phyloP scores from a whole-genome alignment of 2,888 invertebrate genomes.

The Rapana venosa region DNA sequence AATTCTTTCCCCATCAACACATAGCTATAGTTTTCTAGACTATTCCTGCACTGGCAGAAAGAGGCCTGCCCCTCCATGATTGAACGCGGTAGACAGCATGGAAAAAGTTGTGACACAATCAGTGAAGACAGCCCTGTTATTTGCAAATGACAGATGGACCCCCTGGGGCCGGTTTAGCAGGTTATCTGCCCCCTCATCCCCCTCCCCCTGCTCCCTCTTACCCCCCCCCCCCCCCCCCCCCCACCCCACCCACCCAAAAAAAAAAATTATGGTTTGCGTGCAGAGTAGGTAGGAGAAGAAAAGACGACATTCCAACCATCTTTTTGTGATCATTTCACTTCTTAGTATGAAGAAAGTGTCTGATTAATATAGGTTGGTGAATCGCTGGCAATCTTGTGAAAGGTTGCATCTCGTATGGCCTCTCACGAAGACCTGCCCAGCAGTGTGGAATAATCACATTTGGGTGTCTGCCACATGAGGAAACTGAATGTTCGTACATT shows the following conservation, averaged over 20 bases:
- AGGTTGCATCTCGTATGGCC: too few species aligned
- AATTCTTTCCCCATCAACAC: background rate
- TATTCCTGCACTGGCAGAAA: background rate
- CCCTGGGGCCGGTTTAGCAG: constrained; percentile 40
- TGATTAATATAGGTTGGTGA: too few species aligned
- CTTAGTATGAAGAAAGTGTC: too few species aligned
- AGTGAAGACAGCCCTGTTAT: constrained; percentile 41
- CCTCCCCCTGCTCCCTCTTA: background rate
- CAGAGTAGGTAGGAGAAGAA: background rate
- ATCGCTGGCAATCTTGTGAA: too few species aligned
- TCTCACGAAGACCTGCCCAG: too few species aligned
- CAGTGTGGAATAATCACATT: too few species aligned
- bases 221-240: too few species aligned
- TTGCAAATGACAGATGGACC: constrained; percentile 44
- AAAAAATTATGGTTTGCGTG: constrained; percentile 41
- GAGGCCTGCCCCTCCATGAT: constrained; percentile 16
- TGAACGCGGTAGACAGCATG: constrained; percentile 33
- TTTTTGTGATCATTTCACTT: too few species aligned
- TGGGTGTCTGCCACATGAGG: too few species aligned
- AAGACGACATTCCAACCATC: too few species aligned
- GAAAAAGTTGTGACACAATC: constrained; percentile 42
- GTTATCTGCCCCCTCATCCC: constrained; percentile 31
- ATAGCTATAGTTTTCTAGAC: background rate
- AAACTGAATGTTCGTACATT: too few species aligned
- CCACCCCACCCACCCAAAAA: too few species aligned